These are phyloP conservation scores for Lethrus apterus DNA, from an alignment of 1,140 invertebrate genomes.

Conservation along the genomic window DNA sequence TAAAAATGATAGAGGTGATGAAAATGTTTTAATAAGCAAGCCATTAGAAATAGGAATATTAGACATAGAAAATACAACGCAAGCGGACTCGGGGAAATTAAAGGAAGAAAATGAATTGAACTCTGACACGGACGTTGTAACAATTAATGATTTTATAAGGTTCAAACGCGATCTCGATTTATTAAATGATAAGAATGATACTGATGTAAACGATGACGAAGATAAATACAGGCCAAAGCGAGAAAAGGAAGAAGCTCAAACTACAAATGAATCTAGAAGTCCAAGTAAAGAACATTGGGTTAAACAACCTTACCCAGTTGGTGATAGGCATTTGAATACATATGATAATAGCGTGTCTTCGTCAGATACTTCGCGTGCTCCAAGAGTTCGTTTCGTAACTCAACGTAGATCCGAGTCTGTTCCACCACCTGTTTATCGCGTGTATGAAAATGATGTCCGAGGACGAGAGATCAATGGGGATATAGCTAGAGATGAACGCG, in stretches of 20 bases:
- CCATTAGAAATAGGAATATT: too few relatives aligned
- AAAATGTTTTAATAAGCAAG: too few relatives aligned
- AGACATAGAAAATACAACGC: too few relatives aligned
- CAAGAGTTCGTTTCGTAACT: constrained; percentile 34
- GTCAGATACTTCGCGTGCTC: constrained; percentile 25
- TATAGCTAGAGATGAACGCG: too few relatives aligned
- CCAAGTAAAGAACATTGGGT: constrained; percentile 34
- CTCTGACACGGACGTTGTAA: constrained; percentile 14
- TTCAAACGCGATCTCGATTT: constrained; percentile 24
- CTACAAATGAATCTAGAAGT: constrained; percentile 23
- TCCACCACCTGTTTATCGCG: constrained; percentile 18
- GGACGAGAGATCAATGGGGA: too few relatives aligned
- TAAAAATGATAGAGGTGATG: too few relatives aligned
- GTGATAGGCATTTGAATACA: background rate
- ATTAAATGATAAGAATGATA: constrained; percentile 1
- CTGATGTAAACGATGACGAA: background rate
- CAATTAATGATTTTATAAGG: constrained; percentile 35
- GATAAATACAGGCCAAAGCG: constrained; percentile 6
- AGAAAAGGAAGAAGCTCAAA: constrained; percentile 17
- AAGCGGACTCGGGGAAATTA: too few relatives aligned
- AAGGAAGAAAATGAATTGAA: too few relatives aligned
- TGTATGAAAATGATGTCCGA: constrained; percentile 1
- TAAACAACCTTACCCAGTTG: constrained; percentile 32
- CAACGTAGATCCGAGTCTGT: constrained; percentile 25
- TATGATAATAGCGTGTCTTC: too few relatives aligned